Evolutionary conservation across 2,888 invertebrate species (phyloP), one percentile per base, ranked within the genome.

Genomic region (Hydropsyche betteni): DNA sequence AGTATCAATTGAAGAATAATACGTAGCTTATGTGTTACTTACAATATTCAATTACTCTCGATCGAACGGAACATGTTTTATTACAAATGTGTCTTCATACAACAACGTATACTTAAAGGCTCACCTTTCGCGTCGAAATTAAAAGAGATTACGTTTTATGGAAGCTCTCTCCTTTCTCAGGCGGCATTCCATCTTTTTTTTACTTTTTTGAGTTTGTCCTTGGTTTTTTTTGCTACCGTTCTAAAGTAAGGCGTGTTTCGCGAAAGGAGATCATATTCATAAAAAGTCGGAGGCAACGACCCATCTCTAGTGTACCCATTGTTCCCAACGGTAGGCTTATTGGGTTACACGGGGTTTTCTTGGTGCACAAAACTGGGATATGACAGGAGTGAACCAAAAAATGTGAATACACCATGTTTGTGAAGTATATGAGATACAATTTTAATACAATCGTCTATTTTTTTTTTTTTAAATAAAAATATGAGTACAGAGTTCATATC

Each of bases 91-190:
- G 8, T 51, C 12, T 55, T 55, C 16, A 55, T n/a, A n/a, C 1
- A 4, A 14, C n/a, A n/a, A 55, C 12, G n/a, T n/a, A 55, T 55
- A 44, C 10, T 44, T 44, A 10, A 44, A 24, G 24, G 24, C 24
- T 24, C 14, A 61, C 8, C 61, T 14, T 33, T 53, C 14, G 53
- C 33, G 61, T 24, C 10, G 3, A 71, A 55, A 71, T 71, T 53
- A 71, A 71, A 71, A 53, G 71, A n/a, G 71, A 71, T 71, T 71
- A 53, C 53, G 71, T 53, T 71, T 71, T 52, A 70, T 52, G 10
- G 16, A 14, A 12, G 55, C 14, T n/a, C 55, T 14, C 14, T 55
- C n/a, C 10, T 12, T 55, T 12, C 14, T 14, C n/a, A n/a, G 51
- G 3, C n/a, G 10, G 51, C n/a, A 2, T 51, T 51, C 8, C 55